Conservation (phyloP, 2,113 vertebrate species). For the Zosterops borbonicus region DNA sequence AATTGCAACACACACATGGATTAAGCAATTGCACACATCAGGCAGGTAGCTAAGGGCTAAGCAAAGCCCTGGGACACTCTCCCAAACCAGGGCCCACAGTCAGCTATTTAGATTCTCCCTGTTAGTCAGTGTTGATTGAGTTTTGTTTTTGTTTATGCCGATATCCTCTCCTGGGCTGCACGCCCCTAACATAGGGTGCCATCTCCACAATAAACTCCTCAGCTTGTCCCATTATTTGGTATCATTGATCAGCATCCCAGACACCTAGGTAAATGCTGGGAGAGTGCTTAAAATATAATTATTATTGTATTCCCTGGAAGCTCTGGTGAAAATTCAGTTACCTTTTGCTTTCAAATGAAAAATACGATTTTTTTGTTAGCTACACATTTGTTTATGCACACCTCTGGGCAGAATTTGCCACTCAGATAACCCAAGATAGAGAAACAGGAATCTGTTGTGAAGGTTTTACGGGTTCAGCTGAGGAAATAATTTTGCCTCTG, state of each 20-base stretch:
- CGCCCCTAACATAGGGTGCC: neutral
- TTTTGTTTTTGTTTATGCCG: neutral
- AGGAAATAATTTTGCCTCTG: constrained; percentile 9
- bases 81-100: neutral
- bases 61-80: neutral
- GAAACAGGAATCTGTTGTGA: neutral
- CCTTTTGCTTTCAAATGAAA: neutral
- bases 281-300: neutral
- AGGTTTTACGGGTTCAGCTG: neutral
- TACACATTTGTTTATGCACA: neutral
- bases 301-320: neutral
- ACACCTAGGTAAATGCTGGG: neutral
- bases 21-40: neutral
- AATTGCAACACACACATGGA: accelerated
- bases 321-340: neutral
- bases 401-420: neutral
- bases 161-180: neutral
- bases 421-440: neutral
- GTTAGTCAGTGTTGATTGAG: neutral
- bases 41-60: neutral
- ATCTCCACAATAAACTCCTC: neutral
- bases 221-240: neutral
- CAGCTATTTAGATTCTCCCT: neutral
- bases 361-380: neutral
- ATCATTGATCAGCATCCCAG: neutral